A percentile compares a stretch with the other conserved stretches of the same genome.
Conservation (phyloP, 2,888 invertebrate genomes). For the Drosophila sordidula region DNA sequence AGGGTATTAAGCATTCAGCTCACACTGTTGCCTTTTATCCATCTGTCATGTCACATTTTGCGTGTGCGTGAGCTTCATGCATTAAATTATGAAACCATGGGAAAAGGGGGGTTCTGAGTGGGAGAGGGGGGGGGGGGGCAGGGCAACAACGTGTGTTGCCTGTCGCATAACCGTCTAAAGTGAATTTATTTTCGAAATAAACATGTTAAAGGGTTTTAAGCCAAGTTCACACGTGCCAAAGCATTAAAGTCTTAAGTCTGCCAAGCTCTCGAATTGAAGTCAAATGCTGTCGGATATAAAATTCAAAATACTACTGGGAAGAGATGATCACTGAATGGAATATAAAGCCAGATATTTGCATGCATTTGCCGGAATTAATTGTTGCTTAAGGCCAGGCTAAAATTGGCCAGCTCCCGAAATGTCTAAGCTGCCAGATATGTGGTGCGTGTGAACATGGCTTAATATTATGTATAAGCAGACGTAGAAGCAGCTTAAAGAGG, state of each 20-base stretch:
- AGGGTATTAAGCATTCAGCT: slow-evolving; percentile 31
- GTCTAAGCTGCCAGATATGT: no score
- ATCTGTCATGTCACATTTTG: slow-evolving; percentile 38
- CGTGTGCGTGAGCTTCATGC: slow-evolving; percentile 63
- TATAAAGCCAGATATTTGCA: no score
- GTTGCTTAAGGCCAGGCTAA: background rate
- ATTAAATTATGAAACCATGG: slow-evolving; percentile 64
- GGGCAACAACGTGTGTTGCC: slow-evolving; percentile 23
- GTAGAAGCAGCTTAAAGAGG: slow-evolving; percentile 4
- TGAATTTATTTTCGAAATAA: slow-evolving; percentile 45
- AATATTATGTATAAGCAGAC: background rate
- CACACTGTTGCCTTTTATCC: background rate
- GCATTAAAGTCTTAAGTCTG: background rate
- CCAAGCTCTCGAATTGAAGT: background rate
- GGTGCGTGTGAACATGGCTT: no score
- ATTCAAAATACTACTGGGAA: background rate
- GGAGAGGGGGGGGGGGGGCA: background rate
- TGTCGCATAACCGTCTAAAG: slow-evolving; percentile 41
- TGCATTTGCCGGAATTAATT: background rate
- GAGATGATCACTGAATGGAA: no score
- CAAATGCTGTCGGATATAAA: background rate
- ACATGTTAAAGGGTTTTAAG: slow-evolving; percentile 47
- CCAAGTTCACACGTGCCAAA: slow-evolving; percentile 5
- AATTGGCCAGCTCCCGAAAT: no score
- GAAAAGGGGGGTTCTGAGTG: background rate